Evolutionary conservation across 2,797 vertebrate species (phyloP), one percentile per base, ranked within the genome.

Genomic region (Acanthornis magna): DNA sequence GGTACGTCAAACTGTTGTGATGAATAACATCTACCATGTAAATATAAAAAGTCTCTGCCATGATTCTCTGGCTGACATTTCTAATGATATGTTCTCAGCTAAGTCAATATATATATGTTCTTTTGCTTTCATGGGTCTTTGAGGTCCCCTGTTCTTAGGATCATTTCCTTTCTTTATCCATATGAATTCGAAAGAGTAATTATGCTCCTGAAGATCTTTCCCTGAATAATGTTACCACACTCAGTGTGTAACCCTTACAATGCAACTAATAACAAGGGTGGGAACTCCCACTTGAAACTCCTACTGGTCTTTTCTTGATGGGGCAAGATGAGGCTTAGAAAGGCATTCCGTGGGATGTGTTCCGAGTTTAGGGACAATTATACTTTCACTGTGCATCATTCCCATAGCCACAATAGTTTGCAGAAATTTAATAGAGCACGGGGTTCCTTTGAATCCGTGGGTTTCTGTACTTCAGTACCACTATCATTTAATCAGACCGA

Each of bases 221-320:
- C 70, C 42, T 36, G 80, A 90, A 71, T 55, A 77, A 38, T 11
- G n/a, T 76, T 88, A 87, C 67, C 65, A 61, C 34, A 65, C 18
- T 65, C 34, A 8, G 11, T 18, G 53, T 62, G 66, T 66, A 92
- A 81, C 60, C 73, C 42, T 81, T 75, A 81, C 26, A 90, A 51
- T 74, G 60, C 57, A 96, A 48, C 68, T 57, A 90, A 74, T 72
- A 86, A 72, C 62, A 72, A 83, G 67, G 45, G 40, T 73, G 43
- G 58, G 70, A 84, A 73, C 67, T 93, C 80, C 89, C 77, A 68
- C 91, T 77, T 75, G 61, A 47, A 91, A 90, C 73, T 94, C 85
- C 76, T 81, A 65, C 70, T 30, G 47, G 65, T 89, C 79, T 77
- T 89, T 51, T 66, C 45, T 36, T 74, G 43, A 77, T 71, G 61